Percentiles rank a stretch among this genome's conserved stretches.
Evolutionary conservation across 2,113 vertebrate species (phyloP).

Genomic region (Mustelus asterias): DNA sequence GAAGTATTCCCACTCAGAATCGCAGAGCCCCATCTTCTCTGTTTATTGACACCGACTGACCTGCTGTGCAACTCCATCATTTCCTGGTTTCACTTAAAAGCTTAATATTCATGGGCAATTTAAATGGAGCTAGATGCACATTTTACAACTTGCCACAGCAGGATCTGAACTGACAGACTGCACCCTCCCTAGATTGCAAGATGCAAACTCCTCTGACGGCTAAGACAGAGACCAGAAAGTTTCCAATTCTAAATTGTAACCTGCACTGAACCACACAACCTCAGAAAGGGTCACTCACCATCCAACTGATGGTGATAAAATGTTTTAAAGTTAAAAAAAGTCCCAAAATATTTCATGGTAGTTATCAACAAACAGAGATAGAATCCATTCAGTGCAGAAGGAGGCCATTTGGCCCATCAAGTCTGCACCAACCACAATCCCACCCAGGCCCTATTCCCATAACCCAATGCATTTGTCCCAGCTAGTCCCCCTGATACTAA

Average conservation of each 20-base stretch:
- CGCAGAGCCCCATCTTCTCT: not conserved
- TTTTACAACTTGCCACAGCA: not conserved
- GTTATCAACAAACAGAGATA: not conserved
- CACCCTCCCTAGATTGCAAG: not conserved
- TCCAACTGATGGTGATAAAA: not conserved
- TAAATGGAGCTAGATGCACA: not conserved
- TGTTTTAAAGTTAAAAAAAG: not conserved
- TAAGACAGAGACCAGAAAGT: not conserved
- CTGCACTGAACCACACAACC: not conserved
- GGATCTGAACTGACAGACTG: not conserved
- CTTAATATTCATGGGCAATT: not conserved
- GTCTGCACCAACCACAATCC: no score
- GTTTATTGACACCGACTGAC: not conserved
- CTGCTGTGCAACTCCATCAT: not conserved
- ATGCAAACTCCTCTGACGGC: not conserved
- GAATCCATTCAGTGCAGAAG: no score
- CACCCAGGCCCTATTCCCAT: no score
- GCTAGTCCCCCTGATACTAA: no score
- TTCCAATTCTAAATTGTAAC: not conserved
- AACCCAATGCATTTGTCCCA: no score
- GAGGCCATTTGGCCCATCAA: no score
- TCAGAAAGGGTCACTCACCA: not conserved
- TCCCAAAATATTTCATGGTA: not conserved
- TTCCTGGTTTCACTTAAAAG: not conserved
- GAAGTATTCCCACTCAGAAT: not conserved